phyloP scores from a whole-genome alignment of 1,140 invertebrate genomes.

The Adoxophyes honmai region DNA sequence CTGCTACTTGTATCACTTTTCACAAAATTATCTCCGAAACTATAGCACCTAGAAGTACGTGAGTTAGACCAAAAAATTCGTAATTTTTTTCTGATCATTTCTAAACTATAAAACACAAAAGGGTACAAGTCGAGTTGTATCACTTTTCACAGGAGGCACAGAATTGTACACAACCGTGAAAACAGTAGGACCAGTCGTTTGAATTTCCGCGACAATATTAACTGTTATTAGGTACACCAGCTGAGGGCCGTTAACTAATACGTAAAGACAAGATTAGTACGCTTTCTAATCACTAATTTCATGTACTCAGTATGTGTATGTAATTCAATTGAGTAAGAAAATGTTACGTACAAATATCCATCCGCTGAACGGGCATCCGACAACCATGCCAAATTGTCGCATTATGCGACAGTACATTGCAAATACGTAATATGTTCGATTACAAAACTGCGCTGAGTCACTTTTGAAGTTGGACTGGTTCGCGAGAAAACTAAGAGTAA shows the following conservation, averaged over 20 bases:
- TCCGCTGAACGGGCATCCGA: conserved; percentile 10
- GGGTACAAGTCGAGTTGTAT: too few relatives aligned
- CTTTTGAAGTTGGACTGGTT: neutral
- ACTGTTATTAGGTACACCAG: too few relatives aligned
- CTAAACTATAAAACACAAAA: too few relatives aligned
- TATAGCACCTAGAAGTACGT: too few relatives aligned
- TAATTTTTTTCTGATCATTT: too few relatives aligned
- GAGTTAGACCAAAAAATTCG: too few relatives aligned
- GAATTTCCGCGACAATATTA: too few relatives aligned
- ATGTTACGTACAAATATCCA: conserved; percentile 14
- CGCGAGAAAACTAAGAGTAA: neutral
- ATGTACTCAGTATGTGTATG: conserved; percentile 1
- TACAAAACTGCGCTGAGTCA: conserved; percentile 4
- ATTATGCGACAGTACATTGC: conserved; percentile 8
- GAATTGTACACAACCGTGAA: too few relatives aligned
- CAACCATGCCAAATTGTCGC: conserved; percentile 15
- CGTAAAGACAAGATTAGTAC: neutral
- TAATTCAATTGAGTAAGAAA: conserved; percentile 16
- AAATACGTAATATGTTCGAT: conserved; percentile 14
- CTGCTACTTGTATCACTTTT: too few relatives aligned
- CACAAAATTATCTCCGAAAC: too few relatives aligned
- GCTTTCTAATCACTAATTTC: conserved; percentile 14
- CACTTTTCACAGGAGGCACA: too few relatives aligned
- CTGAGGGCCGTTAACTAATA: neutral
- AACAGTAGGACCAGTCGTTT: too few relatives aligned